These are phyloP conservation scores for Scaeva pyrastri DNA, from an alignment of 2,888 invertebrate species.

Conservation along the genomic window DNA sequence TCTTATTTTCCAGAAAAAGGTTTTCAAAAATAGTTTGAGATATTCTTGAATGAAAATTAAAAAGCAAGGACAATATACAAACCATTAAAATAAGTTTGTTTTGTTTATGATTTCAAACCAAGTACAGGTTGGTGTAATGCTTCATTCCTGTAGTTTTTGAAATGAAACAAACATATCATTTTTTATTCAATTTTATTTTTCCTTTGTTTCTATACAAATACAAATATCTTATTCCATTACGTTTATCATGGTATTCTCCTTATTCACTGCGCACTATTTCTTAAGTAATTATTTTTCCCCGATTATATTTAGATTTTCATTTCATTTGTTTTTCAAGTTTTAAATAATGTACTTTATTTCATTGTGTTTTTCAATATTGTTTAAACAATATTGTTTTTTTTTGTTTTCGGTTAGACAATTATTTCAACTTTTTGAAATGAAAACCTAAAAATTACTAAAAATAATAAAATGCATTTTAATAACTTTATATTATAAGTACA, in stretches of 20 bases:
- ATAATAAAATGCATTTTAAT: constrained; percentile 52
- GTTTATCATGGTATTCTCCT: constrained; percentile 67
- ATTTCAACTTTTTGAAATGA: constrained; percentile 46
- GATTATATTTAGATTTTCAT: constrained; percentile 53
- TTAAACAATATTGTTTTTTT: constrained; percentile 64
- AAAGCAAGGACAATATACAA: too few species aligned
- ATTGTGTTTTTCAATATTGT: constrained; percentile 55
- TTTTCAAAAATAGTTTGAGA: too few species aligned
- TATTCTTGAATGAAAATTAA: too few species aligned
- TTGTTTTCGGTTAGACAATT: constrained; percentile 58
- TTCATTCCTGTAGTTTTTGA: too few species aligned
- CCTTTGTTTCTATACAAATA: constrained; percentile 76
- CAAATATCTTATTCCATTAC: constrained; percentile 75
- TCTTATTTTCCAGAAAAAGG: too few species aligned
- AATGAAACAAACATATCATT: constrained; percentile 17
- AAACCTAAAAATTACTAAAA: constrained; percentile 42
- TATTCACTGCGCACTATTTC: constrained; percentile 55
- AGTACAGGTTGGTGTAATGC: too few species aligned
- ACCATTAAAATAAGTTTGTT: too few species aligned
- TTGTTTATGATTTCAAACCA: too few species aligned
- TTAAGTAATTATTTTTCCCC: constrained; percentile 53
- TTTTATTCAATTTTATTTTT: constrained; percentile 76
- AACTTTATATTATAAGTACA: constrained; percentile 49
- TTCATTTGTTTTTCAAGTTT: constrained; percentile 43
- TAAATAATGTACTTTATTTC: constrained; percentile 57